Conservation (phyloP, 2,113 vertebrate genomes). For the Hippocampus barbouri region DNA sequence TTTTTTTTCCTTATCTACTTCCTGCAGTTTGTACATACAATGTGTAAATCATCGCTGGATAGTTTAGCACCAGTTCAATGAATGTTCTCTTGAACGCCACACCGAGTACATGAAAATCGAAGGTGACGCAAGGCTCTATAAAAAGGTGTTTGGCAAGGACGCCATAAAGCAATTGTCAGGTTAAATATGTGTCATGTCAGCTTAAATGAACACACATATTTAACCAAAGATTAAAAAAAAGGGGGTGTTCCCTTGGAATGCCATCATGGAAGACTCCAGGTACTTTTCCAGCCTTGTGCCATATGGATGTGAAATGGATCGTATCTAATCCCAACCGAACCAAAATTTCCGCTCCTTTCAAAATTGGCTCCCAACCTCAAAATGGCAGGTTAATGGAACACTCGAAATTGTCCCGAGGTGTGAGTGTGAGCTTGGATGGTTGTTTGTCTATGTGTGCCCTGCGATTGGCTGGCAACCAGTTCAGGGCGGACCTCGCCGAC, state of each 20-base stretch:
- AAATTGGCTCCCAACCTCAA: too few species aligned
- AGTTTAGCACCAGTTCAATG: not conserved
- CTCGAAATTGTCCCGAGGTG: too few species aligned
- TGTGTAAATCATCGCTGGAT: too few species aligned
- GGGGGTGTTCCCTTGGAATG: conserved; percentile 26
- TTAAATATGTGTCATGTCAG: conserved; percentile 57
- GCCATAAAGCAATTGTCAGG: conserved; percentile 51
- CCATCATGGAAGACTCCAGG: conserved; percentile 25
- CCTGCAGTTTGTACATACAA: conserved; percentile 6
- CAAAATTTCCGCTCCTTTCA: too few species aligned
- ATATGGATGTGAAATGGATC: not conserved
- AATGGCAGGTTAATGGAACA: too few species aligned
- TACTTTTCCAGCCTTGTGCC: conserved; percentile 35
- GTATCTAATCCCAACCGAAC: not conserved
- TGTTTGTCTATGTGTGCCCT: too few species aligned
- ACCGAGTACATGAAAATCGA: conserved; percentile 32
- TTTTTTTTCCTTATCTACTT: conserved; percentile 1
- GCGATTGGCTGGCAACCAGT: too few species aligned
- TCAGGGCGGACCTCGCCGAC: too few species aligned
- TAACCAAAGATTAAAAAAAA: conserved; percentile 38
- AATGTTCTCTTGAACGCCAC: not conserved
- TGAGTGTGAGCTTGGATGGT: too few species aligned
- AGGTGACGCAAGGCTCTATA: conserved; percentile 45
- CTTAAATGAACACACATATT: conserved; percentile 45
- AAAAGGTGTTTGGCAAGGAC: conserved; percentile 38